These are phyloP conservation scores for Montipora efflorescens DNA, from an alignment of 64 coral and sea anemone species.

Conservation along the genomic window DNA sequence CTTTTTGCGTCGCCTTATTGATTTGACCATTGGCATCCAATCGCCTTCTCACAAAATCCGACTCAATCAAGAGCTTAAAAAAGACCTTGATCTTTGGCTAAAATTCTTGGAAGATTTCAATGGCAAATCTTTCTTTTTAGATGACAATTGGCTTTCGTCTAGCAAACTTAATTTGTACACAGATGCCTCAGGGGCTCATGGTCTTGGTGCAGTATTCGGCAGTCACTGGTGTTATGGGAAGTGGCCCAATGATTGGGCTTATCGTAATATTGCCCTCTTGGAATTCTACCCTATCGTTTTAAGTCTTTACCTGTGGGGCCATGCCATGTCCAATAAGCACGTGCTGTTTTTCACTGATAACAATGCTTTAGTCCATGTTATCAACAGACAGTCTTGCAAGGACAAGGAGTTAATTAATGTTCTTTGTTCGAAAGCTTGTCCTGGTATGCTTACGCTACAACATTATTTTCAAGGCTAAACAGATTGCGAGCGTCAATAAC, in stretches of 20 bases:
- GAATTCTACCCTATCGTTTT: no score
- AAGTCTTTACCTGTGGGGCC: no score
- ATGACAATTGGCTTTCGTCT: no score
- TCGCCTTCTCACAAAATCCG: slow-evolving; percentile 10
- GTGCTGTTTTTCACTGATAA: neutral
- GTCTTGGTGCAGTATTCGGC: no score
- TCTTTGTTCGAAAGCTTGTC: neutral
- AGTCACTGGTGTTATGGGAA: no score
- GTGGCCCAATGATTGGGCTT: no score
- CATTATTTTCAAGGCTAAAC: neutral
- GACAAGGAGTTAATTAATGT: neutral
- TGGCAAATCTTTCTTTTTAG: slow-evolving; percentile 4
- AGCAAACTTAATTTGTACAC: no score
- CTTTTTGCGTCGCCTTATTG: neutral
- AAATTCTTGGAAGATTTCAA: slow-evolving; percentile 2
- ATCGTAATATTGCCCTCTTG: no score
- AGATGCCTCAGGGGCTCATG: no score
- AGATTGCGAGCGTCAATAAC: neutral
- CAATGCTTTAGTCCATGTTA: neutral
- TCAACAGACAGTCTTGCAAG: neutral
- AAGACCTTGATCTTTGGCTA: slow-evolving; percentile 17
- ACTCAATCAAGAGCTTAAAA: slow-evolving; percentile 27
- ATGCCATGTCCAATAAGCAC: no score
- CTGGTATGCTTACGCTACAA: neutral
- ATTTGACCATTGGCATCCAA: neutral